These are phyloP conservation scores for Arvicola amphibius DNA, from an alignment of 2,797 vertebrate genomes.

Conservation along the genomic window DNA sequence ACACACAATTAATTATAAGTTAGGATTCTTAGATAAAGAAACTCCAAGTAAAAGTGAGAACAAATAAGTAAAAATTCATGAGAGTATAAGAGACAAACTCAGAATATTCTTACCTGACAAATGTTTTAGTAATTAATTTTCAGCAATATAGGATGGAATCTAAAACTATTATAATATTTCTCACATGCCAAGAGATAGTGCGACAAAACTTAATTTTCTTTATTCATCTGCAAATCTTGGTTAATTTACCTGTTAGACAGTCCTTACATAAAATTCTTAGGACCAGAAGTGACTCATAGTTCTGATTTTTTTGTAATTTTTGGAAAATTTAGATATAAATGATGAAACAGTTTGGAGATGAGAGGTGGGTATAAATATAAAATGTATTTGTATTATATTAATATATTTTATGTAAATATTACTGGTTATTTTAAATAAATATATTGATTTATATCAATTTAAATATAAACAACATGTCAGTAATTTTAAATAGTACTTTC, in stretches of 20 bases:
- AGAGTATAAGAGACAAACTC: not conserved
- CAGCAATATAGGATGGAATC: not conserved
- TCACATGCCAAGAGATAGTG: not conserved
- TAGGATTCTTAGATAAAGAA: not conserved
- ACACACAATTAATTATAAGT: constrained; percentile 11
- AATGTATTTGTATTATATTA: not conserved
- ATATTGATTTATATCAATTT: not conserved
- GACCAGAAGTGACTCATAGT: not conserved
- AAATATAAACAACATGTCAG: not conserved
- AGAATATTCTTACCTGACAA: not conserved
- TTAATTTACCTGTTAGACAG: not conserved
- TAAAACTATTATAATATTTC: not conserved
- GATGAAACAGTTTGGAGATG: not conserved
- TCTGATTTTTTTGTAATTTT: not conserved
- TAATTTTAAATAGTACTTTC: not conserved
- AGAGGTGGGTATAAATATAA: not conserved
- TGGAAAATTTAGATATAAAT: not conserved
- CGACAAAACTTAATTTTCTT: constrained; percentile 5
- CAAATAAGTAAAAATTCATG: constrained; percentile 9
- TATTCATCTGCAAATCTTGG: not conserved
- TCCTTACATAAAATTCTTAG: not conserved
- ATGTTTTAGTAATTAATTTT: constrained; percentile 44
- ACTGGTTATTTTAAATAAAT: not conserved
- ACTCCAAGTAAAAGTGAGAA: not conserved
- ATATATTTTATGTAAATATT: not conserved